These are phyloP conservation scores for Diplodus puntazzo DNA, from an alignment of 2,797 vertebrate genomes.

Conservation along the genomic window DNA sequence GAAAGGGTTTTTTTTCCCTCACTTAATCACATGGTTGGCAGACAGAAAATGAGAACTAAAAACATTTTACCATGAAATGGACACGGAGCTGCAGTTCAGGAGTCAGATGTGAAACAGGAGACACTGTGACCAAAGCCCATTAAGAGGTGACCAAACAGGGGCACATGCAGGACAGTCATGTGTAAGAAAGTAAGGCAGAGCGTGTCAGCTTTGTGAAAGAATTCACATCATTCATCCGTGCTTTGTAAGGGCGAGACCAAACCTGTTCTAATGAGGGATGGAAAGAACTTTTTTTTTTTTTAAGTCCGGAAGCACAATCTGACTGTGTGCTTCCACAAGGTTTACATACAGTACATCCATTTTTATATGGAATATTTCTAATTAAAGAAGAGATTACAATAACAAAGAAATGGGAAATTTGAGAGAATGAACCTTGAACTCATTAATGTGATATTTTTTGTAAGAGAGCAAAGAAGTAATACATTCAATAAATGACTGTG, in stretches of 20 bases:
- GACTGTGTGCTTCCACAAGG: not conserved
- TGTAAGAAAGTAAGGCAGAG: constrained; percentile 12
- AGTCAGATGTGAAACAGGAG: constrained; percentile 34
- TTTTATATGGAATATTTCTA: not conserved
- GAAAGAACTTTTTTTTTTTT: not conserved
- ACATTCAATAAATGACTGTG: too few species aligned
- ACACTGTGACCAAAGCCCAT: constrained; percentile 39
- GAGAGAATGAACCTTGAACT: not conserved
- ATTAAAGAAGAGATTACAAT: not conserved
- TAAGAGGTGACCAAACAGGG: constrained; percentile 1
- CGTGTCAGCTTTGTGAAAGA: not conserved
- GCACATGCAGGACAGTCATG: constrained; percentile 39
- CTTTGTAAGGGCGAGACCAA: not conserved
- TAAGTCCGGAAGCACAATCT: not conserved
- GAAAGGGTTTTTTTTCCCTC: not conserved
- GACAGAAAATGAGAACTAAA: not conserved
- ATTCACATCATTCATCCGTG: constrained; percentile 4
- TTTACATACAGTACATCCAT: not conserved
- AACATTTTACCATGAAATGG: constrained; percentile 25
- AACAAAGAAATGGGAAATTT: not conserved
- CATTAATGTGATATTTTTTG: not conserved
- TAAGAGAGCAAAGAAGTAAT: not conserved
- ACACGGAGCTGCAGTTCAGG: not conserved
- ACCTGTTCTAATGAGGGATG: not conserved
- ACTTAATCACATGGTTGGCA: not conserved